Conservation (phyloP, 2,888 invertebrate genomes). For the Rugalucina vietnamica region DNA sequence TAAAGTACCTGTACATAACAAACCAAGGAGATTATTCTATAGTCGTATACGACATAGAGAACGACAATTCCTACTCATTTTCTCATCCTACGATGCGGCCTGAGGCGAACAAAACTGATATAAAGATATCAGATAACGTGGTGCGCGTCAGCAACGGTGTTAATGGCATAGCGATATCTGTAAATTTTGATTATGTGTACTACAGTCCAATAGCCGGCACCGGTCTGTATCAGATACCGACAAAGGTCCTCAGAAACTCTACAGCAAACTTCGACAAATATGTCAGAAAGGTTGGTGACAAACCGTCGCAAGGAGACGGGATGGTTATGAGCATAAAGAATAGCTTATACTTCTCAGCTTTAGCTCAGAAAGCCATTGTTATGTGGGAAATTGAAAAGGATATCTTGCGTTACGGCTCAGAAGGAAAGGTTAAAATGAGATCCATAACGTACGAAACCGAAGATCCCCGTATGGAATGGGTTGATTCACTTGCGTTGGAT, state of each 20-base stretch:
- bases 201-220: constrained; percentile 71
- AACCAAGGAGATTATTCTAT: constrained; percentile 68
- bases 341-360: constrained; percentile 69
- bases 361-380: constrained; percentile 67
- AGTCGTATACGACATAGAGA: constrained; percentile 69
- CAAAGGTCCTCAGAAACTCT: constrained; percentile 58
- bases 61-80: constrained; percentile 64
- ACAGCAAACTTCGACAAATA: constrained; percentile 35
- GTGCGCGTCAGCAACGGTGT: constrained; percentile 60
- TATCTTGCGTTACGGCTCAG: constrained; percentile 52
- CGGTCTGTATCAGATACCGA: constrained; percentile 69
- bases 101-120: constrained; percentile 54
- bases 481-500: constrained; percentile 72
- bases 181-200: constrained; percentile 71
- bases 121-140: constrained; percentile 47
- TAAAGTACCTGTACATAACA: constrained; percentile 72
- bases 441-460: constrained; percentile 58
- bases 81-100: constrained; percentile 65
- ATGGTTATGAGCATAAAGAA: constrained; percentile 68
- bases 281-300: constrained; percentile 67
- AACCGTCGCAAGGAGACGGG: constrained; percentile 68
- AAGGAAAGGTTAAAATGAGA: constrained; percentile 50
- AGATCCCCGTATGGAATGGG: constrained; percentile 70
- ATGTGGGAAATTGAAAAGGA: constrained; percentile 66
- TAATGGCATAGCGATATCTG: constrained; percentile 76